A percentile compares a stretch with the other conserved stretches of the same genome.
Evolutionary conservation across 2,113 vertebrate species (phyloP).

Genomic region (Eretmochelys imbricata): DNA sequence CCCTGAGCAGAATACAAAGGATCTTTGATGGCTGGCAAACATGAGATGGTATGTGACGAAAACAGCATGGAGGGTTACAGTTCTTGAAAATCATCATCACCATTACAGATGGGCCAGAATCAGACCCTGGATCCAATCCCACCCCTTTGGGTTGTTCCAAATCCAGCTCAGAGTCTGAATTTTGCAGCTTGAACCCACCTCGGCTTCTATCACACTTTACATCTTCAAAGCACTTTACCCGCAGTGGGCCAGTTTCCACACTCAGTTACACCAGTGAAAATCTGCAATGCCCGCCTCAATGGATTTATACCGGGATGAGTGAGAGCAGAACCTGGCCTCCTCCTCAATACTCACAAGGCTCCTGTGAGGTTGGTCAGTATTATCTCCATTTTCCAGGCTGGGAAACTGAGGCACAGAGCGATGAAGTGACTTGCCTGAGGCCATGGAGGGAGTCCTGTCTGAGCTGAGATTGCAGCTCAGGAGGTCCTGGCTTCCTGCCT

Average conservation of each 20-base stretch:
- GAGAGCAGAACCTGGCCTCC: neutral
- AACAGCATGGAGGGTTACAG: neutral
- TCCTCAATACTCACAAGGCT: neutral
- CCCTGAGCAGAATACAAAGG: neutral
- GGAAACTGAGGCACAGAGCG: neutral
- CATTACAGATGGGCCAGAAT: neutral
- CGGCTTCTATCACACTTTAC: neutral
- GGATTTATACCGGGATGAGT: neutral
- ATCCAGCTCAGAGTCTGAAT: neutral
- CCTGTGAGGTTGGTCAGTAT: neutral
- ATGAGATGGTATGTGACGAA: neutral
- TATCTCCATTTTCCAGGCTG: neutral
- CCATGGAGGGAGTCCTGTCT: neutral
- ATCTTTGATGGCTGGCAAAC: neutral
- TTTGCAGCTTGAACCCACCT: neutral
- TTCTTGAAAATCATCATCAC: neutral
- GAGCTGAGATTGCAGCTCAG: neutral
- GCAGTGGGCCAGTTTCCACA: neutral
- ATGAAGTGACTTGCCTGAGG: neutral
- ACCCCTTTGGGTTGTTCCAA: neutral
- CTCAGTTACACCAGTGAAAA: neutral
- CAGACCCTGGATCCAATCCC: neutral
- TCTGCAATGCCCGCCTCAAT: neutral
- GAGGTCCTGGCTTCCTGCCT: no score
- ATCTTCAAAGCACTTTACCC: neutral